These are phyloP conservation scores for Sitodiplosis mosellana DNA, from an alignment of 1,140 invertebrate genomes.

Conservation along the genomic window DNA sequence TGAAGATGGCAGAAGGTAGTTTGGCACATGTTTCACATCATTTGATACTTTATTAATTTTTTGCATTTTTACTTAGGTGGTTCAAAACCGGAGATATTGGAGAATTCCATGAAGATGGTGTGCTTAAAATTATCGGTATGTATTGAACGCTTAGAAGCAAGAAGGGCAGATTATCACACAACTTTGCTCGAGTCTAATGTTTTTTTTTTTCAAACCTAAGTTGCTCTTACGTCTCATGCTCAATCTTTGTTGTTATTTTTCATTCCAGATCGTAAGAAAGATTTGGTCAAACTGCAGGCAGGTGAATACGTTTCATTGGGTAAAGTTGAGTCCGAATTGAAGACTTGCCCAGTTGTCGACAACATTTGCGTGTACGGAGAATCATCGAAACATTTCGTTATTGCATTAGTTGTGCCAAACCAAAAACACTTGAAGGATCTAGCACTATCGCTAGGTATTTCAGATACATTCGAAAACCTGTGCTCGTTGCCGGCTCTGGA, in stretches of 20 bases:
- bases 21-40: too few relatives aligned
- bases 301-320: slow-evolving; percentile 94
- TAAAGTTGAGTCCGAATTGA: slow-evolving; percentile 79
- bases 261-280: slow-evolving; percentile 83
- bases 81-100: slow-evolving; percentile 95
- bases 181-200: slow-evolving; percentile 5
- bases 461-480: slow-evolving; percentile 45
- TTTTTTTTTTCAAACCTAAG: neutral
- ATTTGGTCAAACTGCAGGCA: slow-evolving; percentile 90
- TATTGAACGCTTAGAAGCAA: too few relatives aligned
- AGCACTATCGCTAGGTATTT: slow-evolving; percentile 40
- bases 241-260: slow-evolving; percentile 7
- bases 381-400: slow-evolving; percentile 61
- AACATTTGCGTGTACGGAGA: slow-evolving; percentile 92
- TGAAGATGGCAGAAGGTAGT: slow-evolving; percentile 53
- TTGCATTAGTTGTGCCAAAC: slow-evolving; percentile 84
- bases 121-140: slow-evolving; percentile 89
- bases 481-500: slow-evolving; percentile 51
- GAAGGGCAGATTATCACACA: neutral
- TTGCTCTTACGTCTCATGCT: neutral
- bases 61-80: too few relatives aligned
- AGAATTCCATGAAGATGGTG: slow-evolving; percentile 80
- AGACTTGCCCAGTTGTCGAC: slow-evolving; percentile 86
- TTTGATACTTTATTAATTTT: too few relatives aligned
- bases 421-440: slow-evolving; percentile 46